Conservation (phyloP, 2,888 invertebrate species). For the Alloscopus bannaensis region DNA sequence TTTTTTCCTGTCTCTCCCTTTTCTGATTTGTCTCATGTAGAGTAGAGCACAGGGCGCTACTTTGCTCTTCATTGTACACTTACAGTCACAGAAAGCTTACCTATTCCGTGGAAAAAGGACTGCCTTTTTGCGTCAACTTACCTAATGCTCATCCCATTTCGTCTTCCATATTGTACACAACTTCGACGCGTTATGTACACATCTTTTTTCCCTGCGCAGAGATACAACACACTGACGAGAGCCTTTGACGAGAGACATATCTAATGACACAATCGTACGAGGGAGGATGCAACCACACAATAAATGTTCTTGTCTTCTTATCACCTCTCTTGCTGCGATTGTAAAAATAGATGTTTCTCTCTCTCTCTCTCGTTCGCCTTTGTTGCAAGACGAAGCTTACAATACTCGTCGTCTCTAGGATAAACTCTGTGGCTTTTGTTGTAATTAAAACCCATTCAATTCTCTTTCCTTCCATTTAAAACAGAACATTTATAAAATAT, state of each 20-base stretch:
- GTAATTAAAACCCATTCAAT: constrained; percentile 62
- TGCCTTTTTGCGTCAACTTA: too few species aligned
- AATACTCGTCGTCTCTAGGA: constrained; percentile 10
- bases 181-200: constrained; percentile 21
- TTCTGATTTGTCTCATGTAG: too few species aligned
- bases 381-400: constrained; percentile 14
- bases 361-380: too few species aligned
- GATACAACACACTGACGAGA: constrained; percentile 15
- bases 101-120: too few species aligned
- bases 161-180: constrained; percentile 59
- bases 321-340: constrained; percentile 14
- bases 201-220: constrained; percentile 16
- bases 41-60: too few species aligned
- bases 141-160: constrained; percentile 7
- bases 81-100: too few species aligned
- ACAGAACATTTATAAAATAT: constrained; percentile 12
- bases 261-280: constrained; percentile 57
- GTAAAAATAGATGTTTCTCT: constrained; percentile 55
- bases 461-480: constrained; percentile 53
- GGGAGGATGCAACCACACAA: constrained; percentile 57
- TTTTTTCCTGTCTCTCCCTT: too few species aligned
- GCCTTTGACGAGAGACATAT: too few species aligned
- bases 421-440: constrained; percentile 34
- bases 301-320: constrained; percentile 44
- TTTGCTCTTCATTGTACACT: too few species aligned